Base-by-base conservation (phyloP, 2,113 vertebrate genomes). In the Leucoraja erinaceus region DNA sequence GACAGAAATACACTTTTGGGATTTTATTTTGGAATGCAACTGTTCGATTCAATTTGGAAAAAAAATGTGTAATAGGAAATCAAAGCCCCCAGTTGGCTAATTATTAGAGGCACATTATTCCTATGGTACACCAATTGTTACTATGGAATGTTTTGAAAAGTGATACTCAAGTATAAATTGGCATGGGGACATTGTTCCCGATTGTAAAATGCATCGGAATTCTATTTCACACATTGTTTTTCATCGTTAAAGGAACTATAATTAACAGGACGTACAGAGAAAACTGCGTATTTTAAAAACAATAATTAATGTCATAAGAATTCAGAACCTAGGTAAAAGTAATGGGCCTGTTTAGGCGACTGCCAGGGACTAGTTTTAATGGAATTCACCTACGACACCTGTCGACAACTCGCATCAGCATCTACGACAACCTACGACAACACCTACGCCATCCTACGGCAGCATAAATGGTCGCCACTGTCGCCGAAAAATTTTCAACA, bases 151-250 rank as follows among this genome's bases (percentile, higher is more conserved):
- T 79, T 59, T 84, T 25, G 81, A 54, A 84, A 84, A 59, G 54
- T 84, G 81, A 84, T 84, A 84, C 22, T 54, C 59, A 54, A 25
- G 47, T 84, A 20, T 56, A 84, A 84, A 25, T 84, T 84, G 81
- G 54, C 47, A 25, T 84, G 18, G 81, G 33, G 8, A 81, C 78
- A 81, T 38, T 81, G 54, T 38, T 81, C 33, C 38, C 25, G 81
- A 28, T 3, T 56, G 18, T 54, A 56, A 84, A 59, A 84, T 59
- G 38, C 81, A 84, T 9, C 28, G 6, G 22, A 84, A 84, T 84
- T 8, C 25, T 84, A 54, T 84, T 84, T 84, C 22, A 28, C 20
- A 25, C 54, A 84, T 25, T 84, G 81, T 25, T 84, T 79, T 25
- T 84, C 38, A 84, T 59, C 33, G 78, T 7, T 75, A 75, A n/a